A percentile compares a stretch with the other conserved stretches of the same genome.
These are phyloP conservation scores for Troides oblongomaculatus DNA, from an alignment of 2,888 invertebrate species.

Conservation along the genomic window DNA sequence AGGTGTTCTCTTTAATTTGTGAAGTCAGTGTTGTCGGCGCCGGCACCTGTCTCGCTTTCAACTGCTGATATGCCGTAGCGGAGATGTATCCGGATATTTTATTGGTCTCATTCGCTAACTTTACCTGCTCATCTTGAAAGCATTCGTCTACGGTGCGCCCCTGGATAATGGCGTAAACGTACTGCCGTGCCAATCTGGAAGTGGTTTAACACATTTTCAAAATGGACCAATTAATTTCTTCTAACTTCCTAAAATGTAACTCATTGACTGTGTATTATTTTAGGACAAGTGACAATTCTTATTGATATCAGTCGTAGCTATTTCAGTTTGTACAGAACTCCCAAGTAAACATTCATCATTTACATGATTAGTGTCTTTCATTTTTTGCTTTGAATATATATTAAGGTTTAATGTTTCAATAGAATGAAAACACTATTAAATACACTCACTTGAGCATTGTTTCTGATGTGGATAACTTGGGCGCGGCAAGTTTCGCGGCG, in stretches of 20 bases:
- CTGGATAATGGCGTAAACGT: constrained; percentile 82
- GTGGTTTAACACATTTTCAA: constrained; percentile 9
- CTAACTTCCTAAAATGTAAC: too few relatives aligned
- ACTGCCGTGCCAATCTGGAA: constrained; percentile 81
- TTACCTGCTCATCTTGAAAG: constrained; percentile 68
- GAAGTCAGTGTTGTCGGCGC: constrained; percentile 46
- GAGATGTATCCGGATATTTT: constrained; percentile 78
- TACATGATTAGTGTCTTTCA: too few relatives aligned
- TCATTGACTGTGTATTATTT: too few relatives aligned
- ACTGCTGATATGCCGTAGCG: constrained; percentile 63
- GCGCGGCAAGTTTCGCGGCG: constrained; percentile 59
- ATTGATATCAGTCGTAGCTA: too few relatives aligned
- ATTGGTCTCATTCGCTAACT: constrained; percentile 54
- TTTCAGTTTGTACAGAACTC: too few relatives aligned
- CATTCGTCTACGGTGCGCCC: constrained; percentile 84
- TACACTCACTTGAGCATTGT: constrained; percentile 83
- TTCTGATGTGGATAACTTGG: constrained; percentile 83
- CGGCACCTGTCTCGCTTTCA: constrained; percentile 47
- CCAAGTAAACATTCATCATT: too few relatives aligned
- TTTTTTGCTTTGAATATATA: too few relatives aligned
- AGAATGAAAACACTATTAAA: background rate
- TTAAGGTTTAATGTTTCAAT: background rate
- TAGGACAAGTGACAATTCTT: too few relatives aligned
- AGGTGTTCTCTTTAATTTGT: constrained; percentile 71
- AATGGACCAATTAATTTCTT: background rate